A percentile compares a stretch with the other conserved stretches of the same genome.
These are phyloP conservation scores for Datnioides undecimradiatus DNA, from an alignment of 2,113 vertebrate genomes.

Conservation along the genomic window DNA sequence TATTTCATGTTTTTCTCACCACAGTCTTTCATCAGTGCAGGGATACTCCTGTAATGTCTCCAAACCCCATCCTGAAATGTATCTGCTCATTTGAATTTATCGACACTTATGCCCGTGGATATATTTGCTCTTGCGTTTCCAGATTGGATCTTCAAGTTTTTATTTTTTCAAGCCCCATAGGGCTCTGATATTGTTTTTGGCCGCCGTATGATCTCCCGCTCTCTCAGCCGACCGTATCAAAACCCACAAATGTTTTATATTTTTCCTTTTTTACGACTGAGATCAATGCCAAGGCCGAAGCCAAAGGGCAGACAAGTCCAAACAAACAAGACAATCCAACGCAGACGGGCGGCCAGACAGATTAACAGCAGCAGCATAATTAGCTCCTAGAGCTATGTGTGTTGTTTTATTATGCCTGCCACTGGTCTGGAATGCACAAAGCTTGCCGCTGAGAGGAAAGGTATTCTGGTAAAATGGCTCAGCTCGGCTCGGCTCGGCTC, in stretches of 20 bases:
- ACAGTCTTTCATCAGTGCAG: too few relatives aligned
- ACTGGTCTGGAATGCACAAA: slow-evolving; percentile 34
- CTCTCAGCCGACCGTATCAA: neutral
- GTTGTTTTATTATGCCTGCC: slow-evolving; percentile 48
- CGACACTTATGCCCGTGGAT: neutral
- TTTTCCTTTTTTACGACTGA: neutral
- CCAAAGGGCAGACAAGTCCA: slow-evolving; percentile 57
- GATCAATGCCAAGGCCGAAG: slow-evolving; percentile 37
- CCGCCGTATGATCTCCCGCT: neutral
- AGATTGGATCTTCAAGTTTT: neutral
- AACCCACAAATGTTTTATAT: neutral
- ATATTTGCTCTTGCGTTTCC: neutral
- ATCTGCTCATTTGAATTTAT: neutral
- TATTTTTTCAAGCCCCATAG: neutral
- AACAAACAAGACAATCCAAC: slow-evolving; percentile 54
- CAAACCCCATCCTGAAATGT: neutral
- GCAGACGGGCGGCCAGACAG: slow-evolving; percentile 45
- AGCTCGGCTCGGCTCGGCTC: slow-evolving; percentile 1
- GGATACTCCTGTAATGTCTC: too few relatives aligned
- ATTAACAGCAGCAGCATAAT: slow-evolving; percentile 55
- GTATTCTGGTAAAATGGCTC: slow-evolving; percentile 18
- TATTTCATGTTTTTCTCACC: too few relatives aligned
- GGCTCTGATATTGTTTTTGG: neutral
- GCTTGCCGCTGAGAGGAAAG: slow-evolving; percentile 21
- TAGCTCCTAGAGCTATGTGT: slow-evolving; percentile 52